Base-by-base conservation (phyloP, 2,888 invertebrate genomes). In the Nomada ruficornis region DNA sequence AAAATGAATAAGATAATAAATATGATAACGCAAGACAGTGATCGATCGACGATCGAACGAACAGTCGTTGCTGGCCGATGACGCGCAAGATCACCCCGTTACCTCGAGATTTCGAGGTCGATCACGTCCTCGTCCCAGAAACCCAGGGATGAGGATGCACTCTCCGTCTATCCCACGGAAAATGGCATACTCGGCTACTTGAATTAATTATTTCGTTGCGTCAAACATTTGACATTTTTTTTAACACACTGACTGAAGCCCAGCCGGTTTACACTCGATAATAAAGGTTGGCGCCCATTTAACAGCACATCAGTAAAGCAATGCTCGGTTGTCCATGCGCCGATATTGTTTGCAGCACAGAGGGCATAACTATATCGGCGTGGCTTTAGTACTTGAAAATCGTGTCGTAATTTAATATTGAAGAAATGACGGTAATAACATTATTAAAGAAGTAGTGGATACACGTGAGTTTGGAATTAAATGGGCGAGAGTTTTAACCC, bases 141-240 rank as follows among this genome's bases (percentile, higher is more conserved):
- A 82, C 77, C 82, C 71, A 68, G 82, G 68, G 68, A 83, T 77
- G 81, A 83, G 82, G 77, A 83, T 81, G 81, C 69, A 82, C 83
- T 77, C 82, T 77, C 70, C 77, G 82, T 83, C 77, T 77, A 83
- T 82, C 67, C 82, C 82, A 67, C 77, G 74, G 70, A 83, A 77
- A 83, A 82, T 82, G 82, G 83, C 77, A 83, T 83, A 77, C 83
- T 77, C 68, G 82, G 77, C 83, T 82, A 83, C 83, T 83, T 83
- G 83, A 83, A 83, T 83, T 83, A 83, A 83, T 83, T 83, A 83
- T 82, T 75, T 82, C 82, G 83, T 82, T 83, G 83, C 82, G 83
- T 83, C 83, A 83, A 82, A 82, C 71, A 63, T 82, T 63, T 82
- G 77, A 82, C 77, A 83, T 81, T 83, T 77, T 77, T 70, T 77